Conservation (phyloP, 2,888 invertebrate species). For the Drosophila diplacantha region DNA sequence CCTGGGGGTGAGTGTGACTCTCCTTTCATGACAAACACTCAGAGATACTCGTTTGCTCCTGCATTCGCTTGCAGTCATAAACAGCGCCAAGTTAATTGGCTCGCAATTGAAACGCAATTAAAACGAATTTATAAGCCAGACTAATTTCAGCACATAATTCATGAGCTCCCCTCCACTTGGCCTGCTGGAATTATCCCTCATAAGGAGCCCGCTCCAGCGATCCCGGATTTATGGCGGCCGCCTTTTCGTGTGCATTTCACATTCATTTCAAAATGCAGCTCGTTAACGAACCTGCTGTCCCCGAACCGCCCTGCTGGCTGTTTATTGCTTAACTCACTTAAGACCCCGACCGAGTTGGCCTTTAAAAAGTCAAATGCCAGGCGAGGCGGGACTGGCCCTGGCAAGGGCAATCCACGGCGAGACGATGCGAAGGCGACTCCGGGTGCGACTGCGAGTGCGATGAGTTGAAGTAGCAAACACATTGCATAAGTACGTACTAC, state of each 20-base stretch:
- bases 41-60: neutral
- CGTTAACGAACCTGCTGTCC: slow-evolving; percentile 50
- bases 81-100: slow-evolving; percentile 53
- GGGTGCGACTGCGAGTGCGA: neutral
- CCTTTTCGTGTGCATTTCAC: slow-evolving; percentile 67
- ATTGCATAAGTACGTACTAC: slow-evolving; percentile 32
- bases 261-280: slow-evolving; percentile 66
- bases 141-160: slow-evolving; percentile 56
- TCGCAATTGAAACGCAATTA: slow-evolving; percentile 67
- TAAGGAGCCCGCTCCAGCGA: slow-evolving; percentile 41
- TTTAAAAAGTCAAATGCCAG: slow-evolving; percentile 63
- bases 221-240: slow-evolving; percentile 44
- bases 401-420: slow-evolving; percentile 42
- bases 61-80: slow-evolving; percentile 17
- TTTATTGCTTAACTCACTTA: slow-evolving; percentile 44
- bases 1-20: neutral
- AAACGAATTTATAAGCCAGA: slow-evolving; percentile 57
- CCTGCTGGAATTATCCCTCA: slow-evolving; percentile 29
- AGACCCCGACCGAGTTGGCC: slow-evolving; percentile 52
- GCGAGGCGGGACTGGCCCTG: slow-evolving; percentile 19
- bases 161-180: slow-evolving; percentile 22
- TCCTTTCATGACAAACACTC: slow-evolving; percentile 2
- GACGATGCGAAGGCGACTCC: slow-evolving; percentile 35
- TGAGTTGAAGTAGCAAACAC: slow-evolving; percentile 35
- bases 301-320: slow-evolving; percentile 14